Base-by-base conservation (phyloP, 2,113 vertebrate species). In the Paralichthys olivaceus region DNA sequence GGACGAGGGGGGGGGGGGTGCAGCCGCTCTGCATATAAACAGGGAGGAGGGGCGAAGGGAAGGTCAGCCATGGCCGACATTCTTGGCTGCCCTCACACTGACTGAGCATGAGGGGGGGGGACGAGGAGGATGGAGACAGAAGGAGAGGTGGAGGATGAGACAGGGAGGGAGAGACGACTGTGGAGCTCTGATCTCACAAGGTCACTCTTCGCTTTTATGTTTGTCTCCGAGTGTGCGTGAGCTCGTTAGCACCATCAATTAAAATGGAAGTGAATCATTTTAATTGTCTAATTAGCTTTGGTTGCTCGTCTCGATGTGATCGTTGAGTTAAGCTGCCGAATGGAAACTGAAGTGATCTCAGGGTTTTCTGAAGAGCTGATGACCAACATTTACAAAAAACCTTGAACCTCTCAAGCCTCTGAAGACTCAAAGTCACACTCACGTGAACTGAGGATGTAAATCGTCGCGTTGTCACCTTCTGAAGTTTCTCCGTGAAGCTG, bases 11-110 rank as follows among this genome's bases (percentile, higher is more conserved):
- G 29, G 29, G 29, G 22, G 37, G 20, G 19, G 47, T 0, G 61
- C 68, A 49, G 74, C 75, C 73, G 61, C 58, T 84, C 77, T 45
- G 76, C 74, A 88, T 65, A 20, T 49, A 19, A 49, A 49, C 45
- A 49, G 69, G 0, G 63, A 54, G 76, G 62, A 47, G 72, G 84
- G 81, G 84, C 77, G 66, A 89, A 73, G 23, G 67, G 75, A 89
- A 88, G 84, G 86, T 85, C 88, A 91, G 60, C 80, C 73, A 53
- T 73, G 75, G 77, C 78, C 80, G 78, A 79, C 75, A 85, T 87
- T 85, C 80, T 87, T 84, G 90, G 78, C 80, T 77, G 76, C 32
- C 63, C 37, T 83, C 80, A 68, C 47, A 25, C 51, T 23, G 47
- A 63, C 76, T 72, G 79, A 69, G 57, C 64, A 67, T 25, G 34